Base-by-base conservation (phyloP, 1,140 invertebrate genomes). In the Brachionus plicatilis region DNA sequence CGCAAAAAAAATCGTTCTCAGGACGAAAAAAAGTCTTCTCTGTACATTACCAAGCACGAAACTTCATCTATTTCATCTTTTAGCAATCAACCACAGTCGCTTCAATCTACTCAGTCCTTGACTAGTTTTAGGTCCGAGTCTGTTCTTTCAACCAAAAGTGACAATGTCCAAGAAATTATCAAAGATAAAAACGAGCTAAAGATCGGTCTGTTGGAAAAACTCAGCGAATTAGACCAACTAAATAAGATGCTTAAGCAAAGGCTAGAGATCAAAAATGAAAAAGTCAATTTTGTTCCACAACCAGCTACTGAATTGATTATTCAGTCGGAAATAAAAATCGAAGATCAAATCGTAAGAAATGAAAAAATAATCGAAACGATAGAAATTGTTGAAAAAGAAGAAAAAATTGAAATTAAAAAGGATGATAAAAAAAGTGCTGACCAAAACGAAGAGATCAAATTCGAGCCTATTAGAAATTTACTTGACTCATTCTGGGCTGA, bases 111-210 rank as follows among this genome's bases (percentile, higher is more conserved):
- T 2, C 37, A 50, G 27, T 50, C 43, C 9, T 27, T 72, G 33
- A 72, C 27, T 4, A 50, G 27, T 5, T 76, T 76, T 50, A 76
- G 43, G 29, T 76, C 45, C 50, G 45, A 53, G 12, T 76, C 72
- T 12, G 72, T 50, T 47, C 17, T 27, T 27, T 76, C 72, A 29
- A 50, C 24, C 8, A 37, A n/a, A 76, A 76, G 24, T 20, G 68
- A 72, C 3, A 72, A 43, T 17, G 17, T 43, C 0, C 8, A 76
- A 50, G 72, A 76, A 27, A 76, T 76, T 14, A 12, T 76, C 9
- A 47, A 76, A 29, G 72, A 76, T 53, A 76, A 76, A 76, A 76
- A 76, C 17, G 72, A 76, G 8, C 33, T 76, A 50, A 76, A 76
- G 43, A 47, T 50, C 27, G 72, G 72, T 76, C 17, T 76, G 8